phyloP scores from a whole-genome alignment of 2,113 vertebrate genomes.

The Mesoclemmys tuberculata region DNA sequence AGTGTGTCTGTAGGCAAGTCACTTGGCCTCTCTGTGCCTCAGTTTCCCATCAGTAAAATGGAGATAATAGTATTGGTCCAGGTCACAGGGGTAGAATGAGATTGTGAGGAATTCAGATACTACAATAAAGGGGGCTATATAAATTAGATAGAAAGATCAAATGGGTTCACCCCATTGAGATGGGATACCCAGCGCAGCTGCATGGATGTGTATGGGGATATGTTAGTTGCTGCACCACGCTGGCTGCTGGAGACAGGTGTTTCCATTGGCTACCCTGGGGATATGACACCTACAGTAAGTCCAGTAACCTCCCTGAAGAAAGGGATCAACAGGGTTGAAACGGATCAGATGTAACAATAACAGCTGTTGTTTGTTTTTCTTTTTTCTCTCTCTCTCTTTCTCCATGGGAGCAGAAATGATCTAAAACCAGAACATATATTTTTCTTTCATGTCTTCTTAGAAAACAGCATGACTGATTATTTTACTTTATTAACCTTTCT shows the following conservation, averaged over 20 bases:
- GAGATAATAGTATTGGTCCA: not conserved
- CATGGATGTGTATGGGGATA: not conserved
- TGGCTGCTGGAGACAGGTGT: constrained; percentile 12
- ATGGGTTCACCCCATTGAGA: not conserved
- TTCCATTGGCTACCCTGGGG: constrained; percentile 20
- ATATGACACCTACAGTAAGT: not conserved
- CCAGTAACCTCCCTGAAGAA: not conserved
- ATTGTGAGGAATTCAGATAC: not conserved
- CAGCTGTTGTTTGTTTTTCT: not conserved
- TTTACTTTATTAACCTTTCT: constrained; percentile 1
- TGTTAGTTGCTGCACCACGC: not conserved
- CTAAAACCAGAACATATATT: not conserved
- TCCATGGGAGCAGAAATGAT: constrained; percentile 27
- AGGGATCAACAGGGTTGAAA: not conserved
- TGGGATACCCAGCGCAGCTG: not conserved
- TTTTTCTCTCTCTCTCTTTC: constrained; percentile 39
- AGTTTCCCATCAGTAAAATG: not conserved
- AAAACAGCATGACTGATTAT: not conserved
- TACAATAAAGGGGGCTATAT: not conserved
- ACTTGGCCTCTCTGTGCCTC: not conserved
- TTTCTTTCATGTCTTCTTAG: constrained; percentile 16
- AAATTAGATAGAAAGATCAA: not conserved
- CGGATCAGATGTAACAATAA: not conserved
- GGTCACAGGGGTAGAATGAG: not conserved
- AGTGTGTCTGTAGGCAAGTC: too few relatives aligned